Evolutionary conservation across 2,888 invertebrate genomes (phyloP), one percentile per base, ranked within the genome.

Genomic region (Ennomos erosarius): DNA sequence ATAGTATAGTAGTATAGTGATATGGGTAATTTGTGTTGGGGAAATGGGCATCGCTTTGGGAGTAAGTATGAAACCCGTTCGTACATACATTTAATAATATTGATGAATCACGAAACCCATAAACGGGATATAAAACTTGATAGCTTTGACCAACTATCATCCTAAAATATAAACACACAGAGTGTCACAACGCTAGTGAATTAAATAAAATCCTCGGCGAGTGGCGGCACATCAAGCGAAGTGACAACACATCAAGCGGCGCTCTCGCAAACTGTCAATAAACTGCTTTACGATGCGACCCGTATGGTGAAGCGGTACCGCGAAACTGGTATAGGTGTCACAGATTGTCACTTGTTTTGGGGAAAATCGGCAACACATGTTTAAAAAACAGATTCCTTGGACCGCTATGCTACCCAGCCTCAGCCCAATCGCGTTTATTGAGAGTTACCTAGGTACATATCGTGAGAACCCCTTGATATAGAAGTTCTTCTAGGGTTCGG

Each of bases 241-340:
- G 26, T 43, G 43, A 43, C 26, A 26, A 43, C 57, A 58, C 64
- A 64, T 67, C 67, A 64, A 64, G 59, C 62, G 56, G 26, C 52
- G 56, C 59, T 65, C 59, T 55, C 55, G 51, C 37, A 40, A 62
- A 64, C 58, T 59, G 60, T 62, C 58, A 54, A 67, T 67, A 64
- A 64, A 64, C 53, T 51, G 56, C 54, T 67, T 67, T 67, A 67
- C 67, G 64, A 62, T 47, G 54, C 53, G 50, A 48, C 54, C 55
- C 64, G 64, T 58, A 58, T 59, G 59, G 58, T 34, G 53, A 26
- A 26, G 58, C 4, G 10, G 54, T 62, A 64, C 62, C 58, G 39
- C 16, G 57, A 57, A 67, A 62, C 51, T 38, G 37, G 37, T 46
- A n/a, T n/a, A n/a, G n/a, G 44, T 33, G 33, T 38, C 45, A 48